Conservation (phyloP, 2,888 invertebrate species). For the Mamestra brassicae region DNA sequence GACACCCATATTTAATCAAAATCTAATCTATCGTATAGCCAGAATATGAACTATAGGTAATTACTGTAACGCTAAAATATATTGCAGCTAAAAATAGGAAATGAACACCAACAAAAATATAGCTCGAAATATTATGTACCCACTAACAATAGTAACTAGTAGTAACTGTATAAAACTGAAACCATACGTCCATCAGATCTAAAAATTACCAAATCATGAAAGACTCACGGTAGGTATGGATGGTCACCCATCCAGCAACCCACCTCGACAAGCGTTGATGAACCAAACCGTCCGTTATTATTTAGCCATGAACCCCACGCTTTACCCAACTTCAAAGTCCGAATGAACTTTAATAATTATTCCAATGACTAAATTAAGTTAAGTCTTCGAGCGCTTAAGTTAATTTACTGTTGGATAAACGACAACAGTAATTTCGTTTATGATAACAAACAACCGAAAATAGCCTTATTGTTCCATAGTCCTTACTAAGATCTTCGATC, state of each 20-base stretch:
- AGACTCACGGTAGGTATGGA: background rate
- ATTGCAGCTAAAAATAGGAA: background rate
- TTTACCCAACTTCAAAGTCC: slow-evolving; percentile 12
- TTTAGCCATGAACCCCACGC: background rate
- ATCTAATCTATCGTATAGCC: background rate
- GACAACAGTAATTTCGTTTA: slow-evolving; percentile 41
- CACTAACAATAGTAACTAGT: too few species aligned
- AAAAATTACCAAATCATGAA: background rate
- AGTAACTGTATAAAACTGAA: too few species aligned
- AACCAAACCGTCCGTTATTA: background rate
- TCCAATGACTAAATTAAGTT: slow-evolving; percentile 30
- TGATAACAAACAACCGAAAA: slow-evolving; percentile 17
- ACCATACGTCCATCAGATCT: too few species aligned
- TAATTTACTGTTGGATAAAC: slow-evolving; percentile 42
- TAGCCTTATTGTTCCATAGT: slow-evolving; percentile 9
- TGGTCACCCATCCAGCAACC: background rate
- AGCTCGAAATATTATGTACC: background rate
- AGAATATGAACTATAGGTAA: background rate
- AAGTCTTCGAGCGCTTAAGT: slow-evolving; percentile 22
- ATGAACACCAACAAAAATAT: background rate
- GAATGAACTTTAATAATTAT: slow-evolving; percentile 31
- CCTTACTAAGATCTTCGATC: background rate
- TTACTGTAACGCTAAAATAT: background rate
- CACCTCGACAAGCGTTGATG: background rate
- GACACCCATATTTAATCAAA: background rate